Percentiles rank a stretch among this genome's conserved stretches.
Conservation (phyloP, 35 echinoderm and acorn worm genomes). For the Ophiothrix spiculata region DNA sequence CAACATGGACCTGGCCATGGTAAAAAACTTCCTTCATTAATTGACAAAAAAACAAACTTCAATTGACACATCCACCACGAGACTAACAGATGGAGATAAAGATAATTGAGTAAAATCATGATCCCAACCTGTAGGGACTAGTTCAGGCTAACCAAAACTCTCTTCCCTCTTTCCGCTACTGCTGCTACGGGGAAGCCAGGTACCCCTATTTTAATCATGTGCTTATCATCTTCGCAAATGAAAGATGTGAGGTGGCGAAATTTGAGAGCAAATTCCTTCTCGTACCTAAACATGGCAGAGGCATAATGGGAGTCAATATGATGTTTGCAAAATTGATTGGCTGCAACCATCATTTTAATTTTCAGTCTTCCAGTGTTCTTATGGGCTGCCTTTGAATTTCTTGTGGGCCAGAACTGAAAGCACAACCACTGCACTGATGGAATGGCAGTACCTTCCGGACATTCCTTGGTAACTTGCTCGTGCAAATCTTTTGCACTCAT, state of each 20-base stretch:
- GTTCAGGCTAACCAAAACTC: background rate
- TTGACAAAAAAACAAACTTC: too few species aligned
- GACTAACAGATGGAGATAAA: background rate
- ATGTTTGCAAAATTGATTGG: background rate
- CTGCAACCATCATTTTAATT: constrained; percentile 27
- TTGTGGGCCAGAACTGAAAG: constrained; percentile 16
- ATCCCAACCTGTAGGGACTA: background rate
- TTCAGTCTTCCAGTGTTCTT: constrained; percentile 22
- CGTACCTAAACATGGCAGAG: constrained; percentile 8
- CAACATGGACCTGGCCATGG: constrained; percentile 29
- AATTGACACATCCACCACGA: constrained; percentile 33
- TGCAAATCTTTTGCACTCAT: constrained; percentile 14
- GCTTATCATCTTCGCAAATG: constrained; percentile 31
- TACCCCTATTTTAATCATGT: constrained; percentile 24
- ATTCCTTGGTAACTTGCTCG: constrained; percentile 26
- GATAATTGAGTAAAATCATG: constrained; percentile 22
- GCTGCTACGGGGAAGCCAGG: constrained; percentile 24
- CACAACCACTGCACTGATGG: constrained; percentile 23
- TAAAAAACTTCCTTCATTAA: constrained; percentile 16
- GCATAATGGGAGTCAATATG: background rate
- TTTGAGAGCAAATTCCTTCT: constrained; percentile 16
- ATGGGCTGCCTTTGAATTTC: background rate
- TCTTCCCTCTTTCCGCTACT: constrained; percentile 29
- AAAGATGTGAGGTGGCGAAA: constrained; percentile 1
- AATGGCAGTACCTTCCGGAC: constrained; percentile 16